Percentiles rank a stretch among this genome's conserved stretches.
phyloP scores from a whole-genome alignment of 2,888 invertebrate genomes.

The Drosophila macrothrix region DNA sequence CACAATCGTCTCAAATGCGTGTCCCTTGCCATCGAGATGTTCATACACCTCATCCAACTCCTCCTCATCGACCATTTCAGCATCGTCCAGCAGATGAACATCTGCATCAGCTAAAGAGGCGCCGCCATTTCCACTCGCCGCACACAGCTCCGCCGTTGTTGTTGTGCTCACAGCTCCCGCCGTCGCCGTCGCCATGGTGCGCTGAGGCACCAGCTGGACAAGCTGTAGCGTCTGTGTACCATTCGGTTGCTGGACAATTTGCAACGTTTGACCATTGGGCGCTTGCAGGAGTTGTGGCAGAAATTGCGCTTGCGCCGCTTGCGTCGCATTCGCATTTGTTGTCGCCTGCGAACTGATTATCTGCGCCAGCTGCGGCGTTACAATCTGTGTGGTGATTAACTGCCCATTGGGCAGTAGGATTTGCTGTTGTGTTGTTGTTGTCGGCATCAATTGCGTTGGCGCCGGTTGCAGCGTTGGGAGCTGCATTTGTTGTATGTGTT shows the following conservation, averaged over 20 bases:
- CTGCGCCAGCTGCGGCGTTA: slow-evolving; percentile 84
- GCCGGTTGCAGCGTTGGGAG: slow-evolving; percentile 63
- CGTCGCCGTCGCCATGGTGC: slow-evolving; percentile 51
- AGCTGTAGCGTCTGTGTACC: slow-evolving; percentile 83
- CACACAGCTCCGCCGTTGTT: slow-evolving; percentile 65
- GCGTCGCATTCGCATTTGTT: slow-evolving; percentile 37
- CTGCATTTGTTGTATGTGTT: slow-evolving; percentile 71
- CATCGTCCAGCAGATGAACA: slow-evolving; percentile 78
- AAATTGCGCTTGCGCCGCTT: slow-evolving; percentile 71
- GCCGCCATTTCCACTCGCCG: slow-evolving; percentile 50
- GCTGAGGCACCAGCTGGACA: slow-evolving; percentile 79
- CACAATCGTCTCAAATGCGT: slow-evolving; percentile 82
- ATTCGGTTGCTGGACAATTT: slow-evolving; percentile 85
- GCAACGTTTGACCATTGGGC: slow-evolving; percentile 83
- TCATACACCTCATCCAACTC: slow-evolving; percentile 79
- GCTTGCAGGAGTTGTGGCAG: slow-evolving; percentile 82
- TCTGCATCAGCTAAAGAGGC: slow-evolving; percentile 74
- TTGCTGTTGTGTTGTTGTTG: slow-evolving; percentile 79
- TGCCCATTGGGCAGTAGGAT: slow-evolving; percentile 85
- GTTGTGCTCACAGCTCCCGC: slow-evolving; percentile 54
- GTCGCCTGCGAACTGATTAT: slow-evolving; percentile 73
- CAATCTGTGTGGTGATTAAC: slow-evolving; percentile 84
- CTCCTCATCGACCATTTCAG: slow-evolving; percentile 76
- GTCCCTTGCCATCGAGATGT: slow-evolving; percentile 65
- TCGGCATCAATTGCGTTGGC: slow-evolving; percentile 67